Evolutionary conservation across 2,113 vertebrate species (phyloP).

Genomic region (Scatophagus argus): DNA sequence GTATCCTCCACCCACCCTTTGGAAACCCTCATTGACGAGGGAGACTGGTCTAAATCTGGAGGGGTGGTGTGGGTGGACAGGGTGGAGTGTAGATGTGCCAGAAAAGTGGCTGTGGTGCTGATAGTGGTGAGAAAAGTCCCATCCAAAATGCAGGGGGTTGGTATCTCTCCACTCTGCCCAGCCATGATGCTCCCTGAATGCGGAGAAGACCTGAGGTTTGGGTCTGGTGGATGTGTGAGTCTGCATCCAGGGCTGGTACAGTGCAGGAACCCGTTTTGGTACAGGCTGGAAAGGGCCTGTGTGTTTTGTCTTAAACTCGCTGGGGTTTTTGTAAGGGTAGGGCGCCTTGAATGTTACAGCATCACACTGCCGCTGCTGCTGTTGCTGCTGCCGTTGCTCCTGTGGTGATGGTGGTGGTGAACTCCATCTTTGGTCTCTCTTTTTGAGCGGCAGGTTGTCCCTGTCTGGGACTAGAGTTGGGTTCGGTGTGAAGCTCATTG

Average conservation of each 20-base stretch:
- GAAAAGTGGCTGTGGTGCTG: conserved; percentile 46
- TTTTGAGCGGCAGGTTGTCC: conserved; percentile 79
- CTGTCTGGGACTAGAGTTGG: conserved; percentile 61
- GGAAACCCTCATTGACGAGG: conserved; percentile 38
- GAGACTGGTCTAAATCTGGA: conserved; percentile 42
- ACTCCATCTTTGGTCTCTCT: conserved; percentile 75
- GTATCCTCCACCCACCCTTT: conserved; percentile 20
- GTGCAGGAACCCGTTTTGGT: conserved; percentile 47
- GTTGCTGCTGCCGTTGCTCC: conserved; percentile 17
- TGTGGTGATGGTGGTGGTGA: not conserved
- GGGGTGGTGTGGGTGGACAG: conserved; percentile 19
- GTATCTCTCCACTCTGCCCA: conserved; percentile 66
- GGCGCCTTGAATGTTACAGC: conserved; percentile 80
- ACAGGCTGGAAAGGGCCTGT: conserved; percentile 58
- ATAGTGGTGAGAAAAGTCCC: conserved; percentile 55
- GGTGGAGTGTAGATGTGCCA: conserved; percentile 24
- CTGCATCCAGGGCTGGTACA: conserved; percentile 76
- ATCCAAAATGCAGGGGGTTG: conserved; percentile 36
- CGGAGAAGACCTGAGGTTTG: conserved; percentile 58
- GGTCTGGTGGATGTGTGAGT: conserved; percentile 44
- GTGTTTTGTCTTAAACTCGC: conserved; percentile 53
- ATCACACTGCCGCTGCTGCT: conserved; percentile 61
- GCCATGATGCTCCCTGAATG: conserved; percentile 60
- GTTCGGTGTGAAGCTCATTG: conserved; percentile 72
- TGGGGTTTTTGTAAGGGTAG: conserved; percentile 75